Evolutionary conservation across 2,113 vertebrate genomes (phyloP).

Genomic region (Cervus canadensis): DNA sequence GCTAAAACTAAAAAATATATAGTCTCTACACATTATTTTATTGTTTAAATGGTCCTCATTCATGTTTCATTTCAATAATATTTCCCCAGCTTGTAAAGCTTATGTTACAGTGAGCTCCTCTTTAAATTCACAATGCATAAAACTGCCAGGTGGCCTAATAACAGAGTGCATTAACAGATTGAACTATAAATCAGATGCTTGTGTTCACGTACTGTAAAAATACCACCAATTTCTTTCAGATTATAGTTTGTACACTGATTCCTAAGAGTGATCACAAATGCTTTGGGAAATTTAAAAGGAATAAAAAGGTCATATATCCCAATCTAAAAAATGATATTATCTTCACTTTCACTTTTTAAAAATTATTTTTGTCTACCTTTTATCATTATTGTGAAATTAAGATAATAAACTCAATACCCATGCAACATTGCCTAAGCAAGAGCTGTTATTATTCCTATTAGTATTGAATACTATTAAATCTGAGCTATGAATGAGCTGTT

Average conservation of each 20-base stretch:
- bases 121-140: constrained; percentile 91
- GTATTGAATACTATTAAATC: not conserved
- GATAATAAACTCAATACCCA: not conserved
- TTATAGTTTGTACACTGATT: constrained; percentile 81
- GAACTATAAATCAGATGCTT: constrained; percentile 87
- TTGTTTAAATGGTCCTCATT: constrained; percentile 87
- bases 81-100: constrained; percentile 88
- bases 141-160: constrained; percentile 89
- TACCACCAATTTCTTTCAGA: constrained; percentile 80
- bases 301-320: constrained; percentile 57
- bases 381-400: constrained; percentile 18
- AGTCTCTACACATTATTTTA: constrained; percentile 85
- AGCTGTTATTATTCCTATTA: not conserved
- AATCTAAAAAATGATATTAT: constrained; percentile 40
- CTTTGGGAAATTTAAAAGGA: constrained; percentile 71
- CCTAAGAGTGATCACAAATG: constrained; percentile 72
- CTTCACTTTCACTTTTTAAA: constrained; percentile 15
- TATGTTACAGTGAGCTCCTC: constrained; percentile 87
- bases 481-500: not conserved
- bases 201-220: constrained; percentile 86
- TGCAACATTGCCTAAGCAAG: not conserved
- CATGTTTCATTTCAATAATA: constrained; percentile 90
- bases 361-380: constrained; percentile 43
- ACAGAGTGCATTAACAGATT: constrained; percentile 89
- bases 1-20: constrained; percentile 84